phyloP scores from a whole-genome alignment of 1,140 invertebrate genomes.

The Heterodera carotae region DNA sequence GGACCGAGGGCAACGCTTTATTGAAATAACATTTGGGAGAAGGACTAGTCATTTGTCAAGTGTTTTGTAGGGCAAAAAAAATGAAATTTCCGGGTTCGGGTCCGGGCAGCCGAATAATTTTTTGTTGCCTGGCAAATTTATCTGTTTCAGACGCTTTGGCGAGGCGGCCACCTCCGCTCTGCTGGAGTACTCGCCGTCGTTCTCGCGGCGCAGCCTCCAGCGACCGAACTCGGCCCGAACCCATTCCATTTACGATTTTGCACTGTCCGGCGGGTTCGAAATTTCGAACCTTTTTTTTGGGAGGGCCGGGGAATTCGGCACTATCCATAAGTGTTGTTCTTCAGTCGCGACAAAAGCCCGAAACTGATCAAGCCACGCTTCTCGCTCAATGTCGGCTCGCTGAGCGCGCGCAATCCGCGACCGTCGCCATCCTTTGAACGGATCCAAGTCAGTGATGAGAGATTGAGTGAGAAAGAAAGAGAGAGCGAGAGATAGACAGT shows the following conservation, averaged over 20 bases:
- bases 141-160: background rate
- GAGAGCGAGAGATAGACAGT: too few relatives aligned
- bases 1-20: too few relatives aligned
- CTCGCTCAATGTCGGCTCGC: constrained; percentile 7
- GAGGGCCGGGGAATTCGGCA: background rate
- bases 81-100: constrained; percentile 1
- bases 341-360: background rate
- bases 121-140: too few relatives aligned
- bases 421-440: constrained; percentile 8
- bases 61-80: background rate
- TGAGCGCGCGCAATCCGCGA: constrained; percentile 8
- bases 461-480: too few relatives aligned
- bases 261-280: background rate
- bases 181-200: constrained; percentile 10
- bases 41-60: too few relatives aligned
- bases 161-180: constrained; percentile 1
- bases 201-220: background rate
- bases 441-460: background rate
- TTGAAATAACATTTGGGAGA: too few relatives aligned
- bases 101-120: too few relatives aligned
- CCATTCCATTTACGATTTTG: constrained; percentile 12
- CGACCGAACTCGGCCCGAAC: background rate
- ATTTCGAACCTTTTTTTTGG: background rate
- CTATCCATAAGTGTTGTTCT: too few relatives aligned
- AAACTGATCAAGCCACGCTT: constrained; percentile 5